A percentile compares a stretch with the other conserved stretches of the same genome.
Evolutionary conservation across 2,113 vertebrate genomes (phyloP).

Genomic region (Chaetodon trifascialis): DNA sequence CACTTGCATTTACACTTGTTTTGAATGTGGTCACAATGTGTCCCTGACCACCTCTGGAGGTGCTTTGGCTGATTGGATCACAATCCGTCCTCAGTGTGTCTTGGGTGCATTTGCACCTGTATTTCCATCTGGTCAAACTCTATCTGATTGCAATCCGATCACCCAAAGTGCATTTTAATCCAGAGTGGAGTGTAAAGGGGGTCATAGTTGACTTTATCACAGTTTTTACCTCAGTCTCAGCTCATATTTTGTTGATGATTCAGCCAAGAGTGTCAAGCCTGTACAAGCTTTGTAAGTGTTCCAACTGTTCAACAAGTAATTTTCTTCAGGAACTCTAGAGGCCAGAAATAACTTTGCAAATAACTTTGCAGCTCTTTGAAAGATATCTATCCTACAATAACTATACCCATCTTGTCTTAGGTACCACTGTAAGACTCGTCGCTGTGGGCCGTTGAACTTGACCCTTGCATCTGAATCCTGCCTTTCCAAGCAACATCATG

Average conservation of each 20-base stretch:
- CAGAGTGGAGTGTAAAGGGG: no score
- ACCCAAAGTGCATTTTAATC: no score
- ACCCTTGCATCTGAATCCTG: slow-evolving; percentile 91
- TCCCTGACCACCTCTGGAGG: no score
- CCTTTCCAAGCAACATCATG: slow-evolving; percentile 88
- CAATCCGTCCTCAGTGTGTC: no score
- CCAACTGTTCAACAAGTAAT: no score
- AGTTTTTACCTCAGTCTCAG: no score
- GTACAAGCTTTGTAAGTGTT: background rate
- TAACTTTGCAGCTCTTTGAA: background rate
- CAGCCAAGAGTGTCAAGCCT: background rate
- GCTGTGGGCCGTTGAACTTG: slow-evolving; percentile 93
- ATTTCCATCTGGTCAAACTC: no score
- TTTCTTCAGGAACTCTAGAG: background rate
- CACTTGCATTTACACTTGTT: no score
- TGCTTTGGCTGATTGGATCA: no score
- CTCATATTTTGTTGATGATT: background rate
- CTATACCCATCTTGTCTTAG: slow-evolving; percentile 40
- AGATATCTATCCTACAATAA: background rate
- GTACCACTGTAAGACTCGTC: slow-evolving; percentile 91
- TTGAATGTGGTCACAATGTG: no score
- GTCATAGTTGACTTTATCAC: background rate
- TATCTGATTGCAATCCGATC: no score
- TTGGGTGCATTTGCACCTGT: no score
- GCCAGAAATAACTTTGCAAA: background rate